Evolutionary conservation across 2,888 invertebrate species (phyloP), one percentile per base, ranked within the genome.

Genomic region (Cantharis rustica): DNA sequence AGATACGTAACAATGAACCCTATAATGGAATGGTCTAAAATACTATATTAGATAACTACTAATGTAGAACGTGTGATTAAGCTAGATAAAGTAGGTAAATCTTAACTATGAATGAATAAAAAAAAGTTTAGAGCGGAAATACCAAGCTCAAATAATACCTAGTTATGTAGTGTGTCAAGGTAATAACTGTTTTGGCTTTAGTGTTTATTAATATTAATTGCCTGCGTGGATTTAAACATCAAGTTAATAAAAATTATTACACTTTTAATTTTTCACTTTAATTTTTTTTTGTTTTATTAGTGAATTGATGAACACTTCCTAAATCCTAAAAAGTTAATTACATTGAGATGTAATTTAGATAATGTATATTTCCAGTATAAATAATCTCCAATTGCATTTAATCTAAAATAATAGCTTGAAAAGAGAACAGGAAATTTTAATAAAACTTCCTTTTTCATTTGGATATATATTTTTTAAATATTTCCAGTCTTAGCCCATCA

Each of bases 51-150:
- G 47, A 47, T 47, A 31, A 31, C 31, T n/a, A 47, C 47, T 17
- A 20, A 66, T 66, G 64, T 66, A 66, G 64, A 66, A 66, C 64
- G 23, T 66, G 64, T 13, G 64, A 64, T 66, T n/a, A 23, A 66
- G 20, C 64, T 66, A n/a, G 10, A 66, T 66, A 66, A 66, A 66
- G 64, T 66, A 64, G 64, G 64, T 17, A 66, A 23, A 20, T 20
- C n/a, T n/a, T 16, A 66, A 66, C 20, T 23, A 66, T 10, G 20
- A 15, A 20, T 66, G 10, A 66, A 23, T 20, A 66, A 23, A n/a
- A 66, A 64, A 66, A n/a, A 20, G 64, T 20, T 20, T 66, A 2
- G 64, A 66, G 17, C 64, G 64, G 64, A 66, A 16, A 66, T 66
- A 66, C 64, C 47, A 47, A 47, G n/a, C 47, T 47, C 47, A 47